Base-by-base conservation (phyloP, 2,888 invertebrate genomes). In the Maniola hyperantus region DNA sequence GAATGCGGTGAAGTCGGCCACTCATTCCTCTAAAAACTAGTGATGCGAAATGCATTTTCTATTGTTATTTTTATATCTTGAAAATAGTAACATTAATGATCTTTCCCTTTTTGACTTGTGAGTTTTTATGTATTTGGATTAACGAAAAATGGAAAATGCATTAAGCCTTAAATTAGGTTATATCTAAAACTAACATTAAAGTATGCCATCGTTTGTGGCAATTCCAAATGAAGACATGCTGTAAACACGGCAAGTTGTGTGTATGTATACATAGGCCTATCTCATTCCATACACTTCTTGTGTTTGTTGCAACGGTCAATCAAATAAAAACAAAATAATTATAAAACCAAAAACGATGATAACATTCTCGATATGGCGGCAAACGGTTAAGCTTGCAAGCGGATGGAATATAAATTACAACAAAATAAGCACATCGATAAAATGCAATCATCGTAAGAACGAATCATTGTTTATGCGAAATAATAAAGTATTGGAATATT, bases 1-100 rank as follows among this genome's bases (percentile, higher is more conserved):
- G 78, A 91, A 90, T 92, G 92, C 91, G 88, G 92, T 91, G 91
- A 89, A 75, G 89, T 90, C 91, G 90, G 91, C 84, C 91, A 89
- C 91, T 89, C 91, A 92, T 91, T 91, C 90, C 89, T 90, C 92
- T 91, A 91, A 87, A 57, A 83, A 87, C 89, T 90, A 88, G 84
- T 88, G 85, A 83, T 84, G 83, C 84, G 83, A 85, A 88, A 89
- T 87, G 87, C 88, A 89, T 85, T 78, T 87, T 88, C 89, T 87
- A 87, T 88, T 70, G 72, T 74, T 72, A 79, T 79, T 77, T 83
- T 64, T 57, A 39, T 20, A 60, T 66, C 67, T 71, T 69, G 39
- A 71, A 71, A 62, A 51, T 67, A 62, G 42, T 46, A 42, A 0
- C 18, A 18, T 26, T 58, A 39, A 26, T 61, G 15, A 48, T 50